Conservation (phyloP, 2,113 vertebrate species). For the Reinhardtius hippoglossoides region DNA sequence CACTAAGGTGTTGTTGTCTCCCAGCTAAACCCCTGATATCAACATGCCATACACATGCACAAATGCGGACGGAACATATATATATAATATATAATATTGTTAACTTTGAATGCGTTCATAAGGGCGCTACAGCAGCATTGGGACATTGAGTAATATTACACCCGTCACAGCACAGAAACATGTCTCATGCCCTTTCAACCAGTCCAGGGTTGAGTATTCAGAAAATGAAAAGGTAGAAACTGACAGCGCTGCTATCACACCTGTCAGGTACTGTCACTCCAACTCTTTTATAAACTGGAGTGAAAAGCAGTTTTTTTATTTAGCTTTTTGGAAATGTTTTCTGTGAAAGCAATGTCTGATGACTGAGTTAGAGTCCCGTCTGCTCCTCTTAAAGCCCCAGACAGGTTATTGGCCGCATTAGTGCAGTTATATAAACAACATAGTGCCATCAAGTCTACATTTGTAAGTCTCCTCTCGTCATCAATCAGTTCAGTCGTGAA, state of each 20-base stretch:
- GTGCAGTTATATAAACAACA: conserved; percentile 25
- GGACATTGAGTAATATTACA: conserved; percentile 32
- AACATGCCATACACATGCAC: conserved; percentile 9
- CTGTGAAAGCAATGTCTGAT: neutral
- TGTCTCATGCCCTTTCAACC: neutral
- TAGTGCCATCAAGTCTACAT: neutral
- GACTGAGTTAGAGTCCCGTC: neutral
- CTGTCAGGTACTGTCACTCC: conserved; percentile 31
- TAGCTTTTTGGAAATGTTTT: conserved; percentile 1
- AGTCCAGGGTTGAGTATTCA: neutral
- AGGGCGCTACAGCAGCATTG: neutral
- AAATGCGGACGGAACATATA: neutral
- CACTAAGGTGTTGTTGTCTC: neutral
- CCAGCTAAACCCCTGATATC: neutral
- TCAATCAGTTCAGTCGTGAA: conserved; percentile 4
- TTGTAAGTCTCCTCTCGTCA: conserved; percentile 14
- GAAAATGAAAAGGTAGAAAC: conserved; percentile 22
- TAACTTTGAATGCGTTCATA: conserved; percentile 14
- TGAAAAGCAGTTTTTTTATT: neutral
- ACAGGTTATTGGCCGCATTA: conserved; percentile 4
- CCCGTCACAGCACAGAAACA: conserved; percentile 30
- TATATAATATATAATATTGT: neutral
- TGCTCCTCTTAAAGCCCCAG: conserved; percentile 18
- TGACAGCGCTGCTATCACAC: conserved; percentile 39
- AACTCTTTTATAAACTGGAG: conserved; percentile 2